phyloP scores from a whole-genome alignment of 2,113 vertebrate species.

The Oncorhynchus mykiss region DNA sequence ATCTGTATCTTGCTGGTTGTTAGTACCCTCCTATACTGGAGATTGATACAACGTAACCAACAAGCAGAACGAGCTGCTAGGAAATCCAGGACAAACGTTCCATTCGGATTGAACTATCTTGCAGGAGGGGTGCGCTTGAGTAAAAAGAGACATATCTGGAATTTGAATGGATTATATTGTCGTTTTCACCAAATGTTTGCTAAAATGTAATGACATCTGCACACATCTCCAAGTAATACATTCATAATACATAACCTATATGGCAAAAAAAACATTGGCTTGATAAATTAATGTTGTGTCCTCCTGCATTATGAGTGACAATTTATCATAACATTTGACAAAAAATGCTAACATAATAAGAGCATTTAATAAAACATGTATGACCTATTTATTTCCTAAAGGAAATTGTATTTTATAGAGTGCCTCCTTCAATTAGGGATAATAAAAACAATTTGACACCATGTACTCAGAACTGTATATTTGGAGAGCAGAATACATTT shows the following conservation, averaged over 20 bases:
- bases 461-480: background rate
- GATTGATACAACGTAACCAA: conserved; percentile 79
- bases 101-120: conserved; percentile 59
- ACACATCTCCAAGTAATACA: background rate
- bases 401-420: background rate
- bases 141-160: conserved; percentile 68
- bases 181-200: background rate
- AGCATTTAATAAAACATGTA: background rate
- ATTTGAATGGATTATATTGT: background rate
- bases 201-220: too few species aligned
- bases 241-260: background rate
- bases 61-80: conserved; percentile 54
- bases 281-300: too few species aligned
- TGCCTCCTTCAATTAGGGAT: background rate
- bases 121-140: conserved; percentile 2
- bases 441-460: background rate
- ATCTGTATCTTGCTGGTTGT: conserved; percentile 50
- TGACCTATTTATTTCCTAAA: background rate
- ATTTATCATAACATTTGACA: background rate
- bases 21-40: conserved; percentile 59
- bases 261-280: too few species aligned
- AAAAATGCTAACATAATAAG: background rate
- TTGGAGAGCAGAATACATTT: background rate
- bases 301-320: background rate
- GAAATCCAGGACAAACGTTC: conserved; percentile 66